Conservation (phyloP, 2,113 vertebrate genomes). For the Pelmatolapia mariae region DNA sequence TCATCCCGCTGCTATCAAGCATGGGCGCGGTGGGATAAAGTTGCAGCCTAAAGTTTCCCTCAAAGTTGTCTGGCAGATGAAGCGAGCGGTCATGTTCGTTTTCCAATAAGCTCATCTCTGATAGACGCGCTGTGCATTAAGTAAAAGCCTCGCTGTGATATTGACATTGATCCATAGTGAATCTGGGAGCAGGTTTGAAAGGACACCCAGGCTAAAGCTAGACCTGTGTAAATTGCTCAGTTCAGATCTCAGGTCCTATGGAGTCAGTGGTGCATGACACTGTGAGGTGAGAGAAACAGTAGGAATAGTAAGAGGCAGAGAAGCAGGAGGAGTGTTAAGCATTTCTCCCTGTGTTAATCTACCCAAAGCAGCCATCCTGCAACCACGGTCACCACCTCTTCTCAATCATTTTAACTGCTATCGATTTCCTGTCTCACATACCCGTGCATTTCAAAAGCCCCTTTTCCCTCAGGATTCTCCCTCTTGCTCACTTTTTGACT, state of each 20-base stretch:
- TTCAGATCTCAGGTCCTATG: constrained; percentile 33
- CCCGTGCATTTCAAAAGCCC: constrained; percentile 45
- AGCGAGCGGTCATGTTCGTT: constrained; percentile 35
- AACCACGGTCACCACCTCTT: constrained; percentile 43
- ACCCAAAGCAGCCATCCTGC: constrained; percentile 55
- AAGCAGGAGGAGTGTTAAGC: not conserved
- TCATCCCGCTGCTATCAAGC: constrained; percentile 9
- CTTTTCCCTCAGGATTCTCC: not conserved
- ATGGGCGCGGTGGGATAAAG: constrained; percentile 23
- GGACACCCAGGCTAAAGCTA: constrained; percentile 20
- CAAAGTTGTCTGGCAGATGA: constrained; percentile 30
- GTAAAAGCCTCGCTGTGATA: constrained; percentile 60
- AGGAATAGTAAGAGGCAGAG: not conserved
- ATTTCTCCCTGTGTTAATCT: constrained; percentile 61
- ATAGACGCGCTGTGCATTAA: constrained; percentile 60
- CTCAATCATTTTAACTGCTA: constrained; percentile 70
- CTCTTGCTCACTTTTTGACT: constrained; percentile 11
- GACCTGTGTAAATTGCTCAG: constrained; percentile 60
- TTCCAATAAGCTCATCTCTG: constrained; percentile 65
- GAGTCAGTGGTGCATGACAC: constrained; percentile 48
- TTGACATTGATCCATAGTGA: constrained; percentile 66
- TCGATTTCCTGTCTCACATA: constrained; percentile 65
- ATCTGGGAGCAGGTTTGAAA: constrained; percentile 16
- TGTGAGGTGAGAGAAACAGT: not conserved
- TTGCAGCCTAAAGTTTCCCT: constrained; percentile 40